phyloP scores from a whole-genome alignment of 2,888 invertebrate species.

The Anodontia alba region DNA sequence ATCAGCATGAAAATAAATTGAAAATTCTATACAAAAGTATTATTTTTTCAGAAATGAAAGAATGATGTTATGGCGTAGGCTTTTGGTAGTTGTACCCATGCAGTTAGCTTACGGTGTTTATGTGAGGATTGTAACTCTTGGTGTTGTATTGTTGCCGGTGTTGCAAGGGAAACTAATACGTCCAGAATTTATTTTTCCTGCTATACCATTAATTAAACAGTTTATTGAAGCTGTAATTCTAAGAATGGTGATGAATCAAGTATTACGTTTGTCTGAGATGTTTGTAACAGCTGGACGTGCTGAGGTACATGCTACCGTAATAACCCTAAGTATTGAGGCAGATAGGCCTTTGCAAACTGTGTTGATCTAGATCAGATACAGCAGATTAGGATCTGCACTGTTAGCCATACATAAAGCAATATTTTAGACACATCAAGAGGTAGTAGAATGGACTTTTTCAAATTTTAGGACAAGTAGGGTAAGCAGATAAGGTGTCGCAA shows the following conservation, averaged over 20 bases:
- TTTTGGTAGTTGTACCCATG: neutral
- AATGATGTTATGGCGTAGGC: neutral
- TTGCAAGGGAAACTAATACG: conserved; percentile 25
- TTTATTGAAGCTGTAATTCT: conserved; percentile 32
- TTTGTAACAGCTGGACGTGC: neutral
- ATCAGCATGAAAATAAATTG: too few species aligned
- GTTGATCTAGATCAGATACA: too few species aligned
- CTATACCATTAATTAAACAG: conserved; percentile 46
- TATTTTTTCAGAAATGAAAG: neutral
- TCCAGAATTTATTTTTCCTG: conserved; percentile 49
- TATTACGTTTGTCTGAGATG: conserved; percentile 10
- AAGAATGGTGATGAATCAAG: conserved; percentile 23
- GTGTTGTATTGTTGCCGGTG: neutral
- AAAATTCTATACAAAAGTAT: too few species aligned
- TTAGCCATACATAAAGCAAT: too few species aligned
- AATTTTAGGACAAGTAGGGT: too few species aligned
- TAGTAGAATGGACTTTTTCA: too few species aligned
- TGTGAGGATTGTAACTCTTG: neutral
- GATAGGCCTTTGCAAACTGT: too few species aligned
- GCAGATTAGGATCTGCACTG: too few species aligned
- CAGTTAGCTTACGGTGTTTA: neutral
- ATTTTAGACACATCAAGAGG: too few species aligned
- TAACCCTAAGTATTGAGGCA: too few species aligned
- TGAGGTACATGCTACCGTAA: neutral
- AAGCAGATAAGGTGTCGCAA: too few species aligned